Conservation (phyloP, 2,888 invertebrate genomes). For the Lypha dubia region DNA sequence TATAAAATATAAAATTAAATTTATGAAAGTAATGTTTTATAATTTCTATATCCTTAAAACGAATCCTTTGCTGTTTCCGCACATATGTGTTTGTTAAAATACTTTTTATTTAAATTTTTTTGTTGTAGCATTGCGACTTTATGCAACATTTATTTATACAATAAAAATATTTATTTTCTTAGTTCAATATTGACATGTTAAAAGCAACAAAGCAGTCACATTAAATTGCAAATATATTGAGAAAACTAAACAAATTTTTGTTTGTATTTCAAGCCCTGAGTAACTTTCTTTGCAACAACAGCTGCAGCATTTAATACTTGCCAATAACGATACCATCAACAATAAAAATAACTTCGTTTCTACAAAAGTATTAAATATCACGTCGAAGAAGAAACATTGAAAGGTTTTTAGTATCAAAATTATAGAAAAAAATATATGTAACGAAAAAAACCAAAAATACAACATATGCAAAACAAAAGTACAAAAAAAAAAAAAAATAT, state of each 20-base stretch:
- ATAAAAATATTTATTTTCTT: conserved; percentile 30
- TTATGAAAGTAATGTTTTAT: too few relatives aligned
- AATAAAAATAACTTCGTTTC: neutral
- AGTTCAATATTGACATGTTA: conserved; percentile 17
- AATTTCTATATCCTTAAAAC: too few relatives aligned
- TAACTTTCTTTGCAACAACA: conserved; percentile 20
- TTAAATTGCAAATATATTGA: conserved; percentile 30
- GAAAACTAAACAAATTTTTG: conserved; percentile 56
- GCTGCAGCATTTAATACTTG: neutral
- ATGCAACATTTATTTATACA: conserved; percentile 17
- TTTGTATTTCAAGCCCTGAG: conserved; percentile 16
- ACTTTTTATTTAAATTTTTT: too few relatives aligned
- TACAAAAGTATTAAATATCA: conserved; percentile 21
- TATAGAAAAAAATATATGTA: neutral
- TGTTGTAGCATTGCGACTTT: too few relatives aligned
- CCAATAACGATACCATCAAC: neutral
- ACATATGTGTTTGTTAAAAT: too few relatives aligned
- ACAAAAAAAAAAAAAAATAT: neutral
- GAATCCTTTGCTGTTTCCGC: too few relatives aligned
- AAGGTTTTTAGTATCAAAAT: conserved; percentile 51
- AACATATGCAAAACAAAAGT: neutral
- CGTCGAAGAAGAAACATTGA: conserved; percentile 42
- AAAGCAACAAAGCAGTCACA: conserved; percentile 4
- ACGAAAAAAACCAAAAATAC: neutral
- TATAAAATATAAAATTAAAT: too few relatives aligned